phyloP scores from a whole-genome alignment of 2,888 invertebrate species.

The Strigamia crassipes region DNA sequence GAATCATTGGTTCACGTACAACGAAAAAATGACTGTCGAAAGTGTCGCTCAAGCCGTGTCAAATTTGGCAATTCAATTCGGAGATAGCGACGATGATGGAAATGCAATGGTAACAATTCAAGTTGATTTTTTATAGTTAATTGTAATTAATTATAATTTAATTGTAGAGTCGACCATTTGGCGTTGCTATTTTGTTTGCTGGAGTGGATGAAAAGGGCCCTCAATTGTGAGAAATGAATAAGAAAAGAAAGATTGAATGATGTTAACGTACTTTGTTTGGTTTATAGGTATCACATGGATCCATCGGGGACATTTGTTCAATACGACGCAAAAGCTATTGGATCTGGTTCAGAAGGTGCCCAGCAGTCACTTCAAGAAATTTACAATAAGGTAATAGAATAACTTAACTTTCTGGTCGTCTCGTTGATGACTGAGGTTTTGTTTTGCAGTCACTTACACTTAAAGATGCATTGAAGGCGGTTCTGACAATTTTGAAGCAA shows the following conservation, averaged over 20 bases:
- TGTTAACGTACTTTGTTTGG: neutral
- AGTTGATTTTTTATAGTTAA: neutral
- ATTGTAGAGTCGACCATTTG: constrained; percentile 86
- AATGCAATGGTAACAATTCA: constrained; percentile 69
- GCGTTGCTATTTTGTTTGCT: constrained; percentile 97
- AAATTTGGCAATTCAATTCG: constrained; percentile 98
- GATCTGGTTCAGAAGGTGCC: constrained; percentile 98
- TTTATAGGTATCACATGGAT: constrained; percentile 82
- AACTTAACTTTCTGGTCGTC: neutral
- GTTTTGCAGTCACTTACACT: constrained; percentile 83
- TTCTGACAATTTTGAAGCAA: constrained; percentile 93
- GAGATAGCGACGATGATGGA: constrained; percentile 91
- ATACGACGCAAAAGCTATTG: constrained; percentile 98
- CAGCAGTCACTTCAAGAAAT: constrained; percentile 86
- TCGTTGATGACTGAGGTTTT: constrained; percentile 49
- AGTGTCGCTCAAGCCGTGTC: constrained; percentile 98
- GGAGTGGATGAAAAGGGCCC: constrained; percentile 89
- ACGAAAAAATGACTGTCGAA: constrained; percentile 94
- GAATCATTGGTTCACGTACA: constrained; percentile 98
- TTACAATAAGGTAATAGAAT: constrained; percentile 61
- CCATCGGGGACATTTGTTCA: constrained; percentile 98
- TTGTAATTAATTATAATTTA: too few relatives aligned
- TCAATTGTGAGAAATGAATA: constrained; percentile 67
- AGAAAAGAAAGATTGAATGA: too few relatives aligned
- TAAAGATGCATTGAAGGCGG: constrained; percentile 87